Percentiles rank a stretch among this genome's conserved stretches.
phyloP scores from a whole-genome alignment of 2,113 vertebrate genomes.

The Panurus biarmicus region DNA sequence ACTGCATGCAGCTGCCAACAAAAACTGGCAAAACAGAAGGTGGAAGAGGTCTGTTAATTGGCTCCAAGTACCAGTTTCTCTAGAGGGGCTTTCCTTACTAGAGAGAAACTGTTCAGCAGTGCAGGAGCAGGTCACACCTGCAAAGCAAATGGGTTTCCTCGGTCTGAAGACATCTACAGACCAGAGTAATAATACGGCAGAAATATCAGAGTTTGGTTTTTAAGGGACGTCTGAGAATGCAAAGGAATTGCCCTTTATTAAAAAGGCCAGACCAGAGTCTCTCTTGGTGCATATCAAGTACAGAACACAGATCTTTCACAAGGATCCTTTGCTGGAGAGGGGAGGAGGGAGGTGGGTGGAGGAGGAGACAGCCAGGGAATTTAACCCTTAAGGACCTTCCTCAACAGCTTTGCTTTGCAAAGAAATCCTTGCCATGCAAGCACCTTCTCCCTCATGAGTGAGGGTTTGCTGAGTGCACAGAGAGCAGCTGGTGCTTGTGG shows the following conservation, averaged over 20 bases:
- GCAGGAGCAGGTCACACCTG: neutral
- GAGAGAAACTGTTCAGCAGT: neutral
- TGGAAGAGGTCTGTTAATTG: conserved; percentile 15
- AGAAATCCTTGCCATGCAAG: neutral
- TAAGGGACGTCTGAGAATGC: conserved; percentile 40
- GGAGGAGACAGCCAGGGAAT: neutral
- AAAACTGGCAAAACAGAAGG: conserved; percentile 27
- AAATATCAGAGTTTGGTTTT: conserved; percentile 35
- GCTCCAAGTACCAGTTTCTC: conserved; percentile 6
- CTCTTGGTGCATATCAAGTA: neutral
- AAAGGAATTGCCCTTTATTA: conserved; percentile 53
- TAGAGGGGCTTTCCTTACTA: conserved; percentile 11
- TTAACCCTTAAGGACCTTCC: conserved; percentile 21
- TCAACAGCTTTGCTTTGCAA: neutral
- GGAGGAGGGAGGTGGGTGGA: neutral
- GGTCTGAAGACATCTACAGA: conserved; percentile 38
- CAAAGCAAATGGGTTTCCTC: conserved; percentile 14
- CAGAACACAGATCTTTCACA: neutral
- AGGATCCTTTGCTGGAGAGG: neutral
- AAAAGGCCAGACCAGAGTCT: conserved; percentile 9
- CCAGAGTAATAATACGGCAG: neutral
- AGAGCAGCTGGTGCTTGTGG: neutral
- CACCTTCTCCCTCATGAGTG: fast-evolving
- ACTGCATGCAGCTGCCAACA: neutral
- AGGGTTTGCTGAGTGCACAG: neutral